Base-by-base conservation (phyloP, 92 coral and sea anemone species). In the Porites divaricata region DNA sequence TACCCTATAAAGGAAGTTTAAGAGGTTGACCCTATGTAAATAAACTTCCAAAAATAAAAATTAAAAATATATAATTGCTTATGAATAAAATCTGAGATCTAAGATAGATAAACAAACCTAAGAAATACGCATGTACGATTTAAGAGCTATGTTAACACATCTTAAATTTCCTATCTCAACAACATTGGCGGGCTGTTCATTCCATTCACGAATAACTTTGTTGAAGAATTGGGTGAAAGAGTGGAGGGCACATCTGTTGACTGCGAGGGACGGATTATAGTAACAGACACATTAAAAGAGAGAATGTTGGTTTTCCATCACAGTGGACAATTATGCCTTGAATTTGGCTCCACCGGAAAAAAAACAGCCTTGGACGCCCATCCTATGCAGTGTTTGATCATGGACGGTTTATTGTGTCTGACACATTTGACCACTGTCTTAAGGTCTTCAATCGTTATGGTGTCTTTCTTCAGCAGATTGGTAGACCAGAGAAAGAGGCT, bases 181-280 rank as follows among this genome's bases (percentile, higher is more conserved):
- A 26, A 26, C 28, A 26, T 26, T 26, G 28, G 28, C 2, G 28
- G 28, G 28, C 28, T 1, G 28, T 1, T 26, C 28, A 26, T 26
- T 26, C 28, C 28, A 26, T 26, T 26, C 28, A 26, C 28, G 28
- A 26, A 26, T 26, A 26, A 26, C 2, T 26, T 26, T 26, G n/a
- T n/a, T n/a, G n/a, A n/a, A n/a, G n/a, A n/a, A n/a, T n/a, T n/a
- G n/a, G 91, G 94, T 25, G 83, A 78, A 41, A 79, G 83, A 4
- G 94, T 89, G 70, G 94, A 88, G 35, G 94, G 94, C 12, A 19
- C 88, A 66, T 77, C 94, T 17, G 72, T 91, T 78, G 94, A 91
- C 41, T 67, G 20, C 16, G 89, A 83, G 70, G 91, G 94, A 0
- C 91, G 86, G 35, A 72, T 91, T 23, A 91, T 91, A 24, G 67